These are phyloP conservation scores for Anoncus sp. DNA, from an alignment of 2,888 invertebrate species.

Conservation along the genomic window DNA sequence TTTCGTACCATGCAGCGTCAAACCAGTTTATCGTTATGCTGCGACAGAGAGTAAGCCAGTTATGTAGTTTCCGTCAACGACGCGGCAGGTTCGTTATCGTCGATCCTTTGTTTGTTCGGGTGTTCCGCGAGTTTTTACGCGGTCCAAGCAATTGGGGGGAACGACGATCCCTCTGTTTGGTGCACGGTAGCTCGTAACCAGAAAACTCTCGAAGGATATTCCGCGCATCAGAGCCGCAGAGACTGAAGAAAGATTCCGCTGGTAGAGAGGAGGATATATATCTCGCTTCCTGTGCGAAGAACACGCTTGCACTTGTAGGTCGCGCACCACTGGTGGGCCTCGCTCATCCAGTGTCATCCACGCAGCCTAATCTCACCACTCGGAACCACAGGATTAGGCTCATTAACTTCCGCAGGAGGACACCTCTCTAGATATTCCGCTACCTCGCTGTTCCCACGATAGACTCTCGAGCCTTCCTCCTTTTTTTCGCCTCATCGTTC, in stretches of 20 bases:
- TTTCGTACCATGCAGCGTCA: conserved; percentile 53
- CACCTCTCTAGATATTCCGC: conserved; percentile 54
- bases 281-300: conserved; percentile 9
- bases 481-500: conserved; percentile 61
- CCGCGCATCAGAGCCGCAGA: not conserved
- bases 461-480: conserved; percentile 44
- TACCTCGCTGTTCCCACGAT: conserved; percentile 70
- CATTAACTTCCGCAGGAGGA: conserved; percentile 78
- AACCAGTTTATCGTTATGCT: conserved; percentile 48
- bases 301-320: conserved; percentile 55
- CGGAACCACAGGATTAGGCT: conserved; percentile 77
- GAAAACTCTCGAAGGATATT: conserved; percentile 29
- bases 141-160: too few relatives aligned
- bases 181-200: conserved; percentile 24
- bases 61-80: conserved; percentile 57
- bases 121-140: conserved; percentile 50
- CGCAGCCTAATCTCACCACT: conserved; percentile 74
- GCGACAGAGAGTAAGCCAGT: not conserved
- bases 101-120: conserved; percentile 75
- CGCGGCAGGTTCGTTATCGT: conserved; percentile 80
- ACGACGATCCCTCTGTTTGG: too few relatives aligned
- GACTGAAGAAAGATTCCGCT: conserved; percentile 24
- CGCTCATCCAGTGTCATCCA: conserved; percentile 68
- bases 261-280: not conserved
- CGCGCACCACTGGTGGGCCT: conserved; percentile 50